Conservation (phyloP, 1,140 invertebrate genomes). For the Temnothorax nylanderi region DNA sequence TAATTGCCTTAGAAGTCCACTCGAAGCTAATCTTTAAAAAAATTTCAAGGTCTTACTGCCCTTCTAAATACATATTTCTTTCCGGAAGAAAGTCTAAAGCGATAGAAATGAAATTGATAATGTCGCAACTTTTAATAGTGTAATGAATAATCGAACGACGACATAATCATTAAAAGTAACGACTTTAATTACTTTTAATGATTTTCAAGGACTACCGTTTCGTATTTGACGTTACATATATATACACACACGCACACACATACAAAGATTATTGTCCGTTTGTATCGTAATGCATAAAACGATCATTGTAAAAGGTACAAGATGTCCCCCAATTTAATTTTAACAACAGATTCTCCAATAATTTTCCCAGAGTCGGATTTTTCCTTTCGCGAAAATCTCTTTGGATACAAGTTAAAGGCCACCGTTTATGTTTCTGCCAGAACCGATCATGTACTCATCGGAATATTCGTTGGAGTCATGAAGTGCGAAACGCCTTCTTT, state of each 20-base stretch:
- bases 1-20: neutral
- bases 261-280: neutral
- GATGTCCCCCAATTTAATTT: neutral
- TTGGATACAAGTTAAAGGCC: neutral
- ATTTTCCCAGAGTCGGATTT: neutral
- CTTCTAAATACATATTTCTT: neutral
- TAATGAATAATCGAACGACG: neutral
- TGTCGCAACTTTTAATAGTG: neutral
- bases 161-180: conserved; percentile 8
- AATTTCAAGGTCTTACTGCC: neutral
- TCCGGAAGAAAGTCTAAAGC: neutral
- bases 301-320: neutral
- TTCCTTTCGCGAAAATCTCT: neutral
- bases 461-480: neutral
- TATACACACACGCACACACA: neutral
- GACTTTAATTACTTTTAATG: neutral
- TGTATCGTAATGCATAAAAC: neutral
- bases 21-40: neutral
- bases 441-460: neutral
- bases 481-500: neutral
- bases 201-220: neutral
- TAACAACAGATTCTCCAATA: neutral
- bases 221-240: neutral
- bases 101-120: neutral
- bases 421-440: neutral